phyloP scores from a whole-genome alignment of 2,888 invertebrate species.

The Campopleginae sp. region DNA sequence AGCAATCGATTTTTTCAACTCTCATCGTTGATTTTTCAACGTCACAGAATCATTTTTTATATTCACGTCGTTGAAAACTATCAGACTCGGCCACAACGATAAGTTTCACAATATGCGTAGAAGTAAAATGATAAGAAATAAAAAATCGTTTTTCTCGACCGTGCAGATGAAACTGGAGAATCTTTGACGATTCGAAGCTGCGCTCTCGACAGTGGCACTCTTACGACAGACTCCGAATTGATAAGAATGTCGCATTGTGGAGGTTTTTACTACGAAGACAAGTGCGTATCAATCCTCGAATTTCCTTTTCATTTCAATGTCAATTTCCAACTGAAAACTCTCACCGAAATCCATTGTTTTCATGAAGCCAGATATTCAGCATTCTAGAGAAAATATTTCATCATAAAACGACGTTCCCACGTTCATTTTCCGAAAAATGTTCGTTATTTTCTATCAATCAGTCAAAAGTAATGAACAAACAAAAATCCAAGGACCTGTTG shows the following conservation, averaged over 20 bases:
- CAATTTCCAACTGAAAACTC: background rate
- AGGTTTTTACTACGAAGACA: conserved; percentile 94
- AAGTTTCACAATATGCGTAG: no score
- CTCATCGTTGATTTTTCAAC: no score
- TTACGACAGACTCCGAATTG: conserved; percentile 98
- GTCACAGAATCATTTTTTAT: no score
- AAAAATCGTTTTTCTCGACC: background rate
- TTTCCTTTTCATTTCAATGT: background rate
- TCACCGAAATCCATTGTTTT: background rate
- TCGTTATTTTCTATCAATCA: background rate
- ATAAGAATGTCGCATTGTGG: conserved; percentile 99
- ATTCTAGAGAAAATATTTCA: background rate
- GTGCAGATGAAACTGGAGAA: conserved; percentile 91
- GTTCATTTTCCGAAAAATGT: background rate
- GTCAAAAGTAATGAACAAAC: background rate
- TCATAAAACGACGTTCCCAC: background rate
- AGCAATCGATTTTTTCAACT: no score
- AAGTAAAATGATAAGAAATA: background rate
- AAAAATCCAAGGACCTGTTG: background rate
- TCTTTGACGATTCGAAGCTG: conserved; percentile 96
- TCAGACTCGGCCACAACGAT: no score
- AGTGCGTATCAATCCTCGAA: conserved; percentile 85
- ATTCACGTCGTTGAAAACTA: no score
- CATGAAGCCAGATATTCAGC: background rate
- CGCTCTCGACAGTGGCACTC: conserved; percentile 97